phyloP scores from a whole-genome alignment of 2,888 invertebrate genomes.

The Euproctis similis region DNA sequence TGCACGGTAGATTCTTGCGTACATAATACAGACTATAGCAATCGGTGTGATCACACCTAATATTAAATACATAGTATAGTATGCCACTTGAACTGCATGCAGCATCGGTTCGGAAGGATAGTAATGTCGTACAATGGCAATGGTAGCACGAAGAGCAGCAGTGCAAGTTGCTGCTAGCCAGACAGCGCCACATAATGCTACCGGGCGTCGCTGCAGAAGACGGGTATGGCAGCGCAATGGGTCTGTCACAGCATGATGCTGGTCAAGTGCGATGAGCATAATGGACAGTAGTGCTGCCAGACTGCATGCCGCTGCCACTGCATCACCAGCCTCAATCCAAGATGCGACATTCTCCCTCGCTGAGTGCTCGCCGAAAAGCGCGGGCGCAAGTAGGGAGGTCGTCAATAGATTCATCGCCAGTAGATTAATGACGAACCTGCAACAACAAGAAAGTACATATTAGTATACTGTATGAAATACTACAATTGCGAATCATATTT shows the following conservation, averaged over 20 bases:
- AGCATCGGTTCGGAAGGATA: constrained; percentile 45
- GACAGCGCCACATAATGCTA: constrained; percentile 70
- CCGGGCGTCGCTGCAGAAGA: constrained; percentile 59
- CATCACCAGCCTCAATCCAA: constrained; percentile 75
- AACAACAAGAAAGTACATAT: constrained; percentile 47
- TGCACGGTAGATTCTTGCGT: constrained; percentile 83
- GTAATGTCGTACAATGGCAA: constrained; percentile 46
- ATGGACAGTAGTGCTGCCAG: constrained; percentile 55
- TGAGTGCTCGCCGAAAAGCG: constrained; percentile 73
- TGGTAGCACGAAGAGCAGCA: constrained; percentile 47
- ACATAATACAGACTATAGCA: constrained; percentile 82
- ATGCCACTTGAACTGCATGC: constrained; percentile 50
- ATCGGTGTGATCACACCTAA: constrained; percentile 61
- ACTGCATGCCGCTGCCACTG: constrained; percentile 55
- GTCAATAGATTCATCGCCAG: constrained; percentile 68
- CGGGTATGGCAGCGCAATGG: constrained; percentile 70
- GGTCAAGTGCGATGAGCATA: constrained; percentile 66
- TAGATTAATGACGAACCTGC: constrained; percentile 80
- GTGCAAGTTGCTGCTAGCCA: constrained; percentile 66
- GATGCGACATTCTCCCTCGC: constrained; percentile 79
- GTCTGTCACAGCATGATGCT: constrained; percentile 73
- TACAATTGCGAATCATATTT: constrained; percentile 11
- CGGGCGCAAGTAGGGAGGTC: constrained; percentile 67
- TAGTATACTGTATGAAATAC: constrained; percentile 11
- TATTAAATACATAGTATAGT: constrained; percentile 55